Conservation (phyloP, 2,888 invertebrate genomes). For the Platycheirus albimanus region DNA sequence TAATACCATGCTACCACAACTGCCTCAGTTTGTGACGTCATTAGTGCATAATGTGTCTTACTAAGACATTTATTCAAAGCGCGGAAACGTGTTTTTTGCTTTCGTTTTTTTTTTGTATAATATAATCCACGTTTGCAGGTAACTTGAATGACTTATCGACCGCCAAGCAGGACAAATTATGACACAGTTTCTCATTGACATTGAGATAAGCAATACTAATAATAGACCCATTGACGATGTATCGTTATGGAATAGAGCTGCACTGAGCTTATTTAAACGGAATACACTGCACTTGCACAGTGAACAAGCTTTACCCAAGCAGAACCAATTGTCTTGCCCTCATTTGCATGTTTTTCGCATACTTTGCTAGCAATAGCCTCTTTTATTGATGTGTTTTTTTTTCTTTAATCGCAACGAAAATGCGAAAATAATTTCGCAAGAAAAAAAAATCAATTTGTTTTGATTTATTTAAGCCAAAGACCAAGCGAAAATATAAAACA, state of each 20-base stretch:
- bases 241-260: constrained; percentile 51
- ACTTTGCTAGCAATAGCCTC: background rate
- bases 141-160: constrained; percentile 16
- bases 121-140: constrained; percentile 34
- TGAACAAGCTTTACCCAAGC: constrained; percentile 3
- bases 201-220: constrained; percentile 64
- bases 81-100: constrained; percentile 62
- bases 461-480: constrained; percentile 40
- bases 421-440: background rate
- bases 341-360: too few species aligned
- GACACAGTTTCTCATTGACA: constrained; percentile 64
- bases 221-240: constrained; percentile 37
- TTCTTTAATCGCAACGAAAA: background rate
- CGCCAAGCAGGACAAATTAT: constrained; percentile 29
- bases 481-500: background rate
- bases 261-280: constrained; percentile 26
- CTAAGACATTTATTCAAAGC: constrained; percentile 41
- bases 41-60: constrained; percentile 13
- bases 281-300: constrained; percentile 28
- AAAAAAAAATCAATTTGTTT: constrained; percentile 32
- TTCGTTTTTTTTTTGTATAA: background rate
- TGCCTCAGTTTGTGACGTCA: constrained; percentile 57
- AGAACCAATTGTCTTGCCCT: too few species aligned
- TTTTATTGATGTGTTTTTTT: too few species aligned
- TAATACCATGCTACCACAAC: constrained; percentile 15